Conservation (phyloP, 2,113 vertebrate species). For the Eretmochelys imbricata region DNA sequence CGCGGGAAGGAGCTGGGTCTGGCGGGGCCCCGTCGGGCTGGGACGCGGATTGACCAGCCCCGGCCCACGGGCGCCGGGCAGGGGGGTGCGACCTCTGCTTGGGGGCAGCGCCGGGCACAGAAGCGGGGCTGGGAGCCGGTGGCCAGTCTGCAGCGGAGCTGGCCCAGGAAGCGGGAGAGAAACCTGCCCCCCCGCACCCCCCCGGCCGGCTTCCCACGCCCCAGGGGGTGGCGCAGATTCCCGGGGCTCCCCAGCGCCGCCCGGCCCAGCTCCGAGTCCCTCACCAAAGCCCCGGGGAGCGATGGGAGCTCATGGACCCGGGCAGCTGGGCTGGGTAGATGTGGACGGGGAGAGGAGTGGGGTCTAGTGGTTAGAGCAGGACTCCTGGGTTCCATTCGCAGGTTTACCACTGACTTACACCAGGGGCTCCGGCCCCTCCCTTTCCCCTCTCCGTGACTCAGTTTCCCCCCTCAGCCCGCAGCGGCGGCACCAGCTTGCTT, state of each 20-base stretch:
- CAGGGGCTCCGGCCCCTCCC: too few species aligned
- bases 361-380: neutral
- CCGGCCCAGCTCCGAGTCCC: neutral
- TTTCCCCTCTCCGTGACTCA: too few species aligned
- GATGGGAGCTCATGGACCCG: too few species aligned
- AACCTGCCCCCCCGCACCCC: neutral
- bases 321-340: neutral
- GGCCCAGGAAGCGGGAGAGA: neutral
- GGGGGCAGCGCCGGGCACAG: neutral
- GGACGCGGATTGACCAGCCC: too few species aligned
- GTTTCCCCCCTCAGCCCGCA: too few species aligned
- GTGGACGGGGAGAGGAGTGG: neutral
- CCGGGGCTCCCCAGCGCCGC: too few species aligned
- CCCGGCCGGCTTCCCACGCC: neutral
- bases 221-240: neutral
- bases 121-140: neutral
- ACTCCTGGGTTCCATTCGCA: neutral
- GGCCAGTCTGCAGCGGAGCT: neutral
- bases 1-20: rapidly evolving
- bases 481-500: too few species aligned
- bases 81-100: neutral
- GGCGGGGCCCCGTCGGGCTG: too few species aligned
- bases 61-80: rapidly evolving
- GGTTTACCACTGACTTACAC: neutral
- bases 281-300: neutral